Conservation (phyloP, 2,797 vertebrate species). For the Acanthornis magna region DNA sequence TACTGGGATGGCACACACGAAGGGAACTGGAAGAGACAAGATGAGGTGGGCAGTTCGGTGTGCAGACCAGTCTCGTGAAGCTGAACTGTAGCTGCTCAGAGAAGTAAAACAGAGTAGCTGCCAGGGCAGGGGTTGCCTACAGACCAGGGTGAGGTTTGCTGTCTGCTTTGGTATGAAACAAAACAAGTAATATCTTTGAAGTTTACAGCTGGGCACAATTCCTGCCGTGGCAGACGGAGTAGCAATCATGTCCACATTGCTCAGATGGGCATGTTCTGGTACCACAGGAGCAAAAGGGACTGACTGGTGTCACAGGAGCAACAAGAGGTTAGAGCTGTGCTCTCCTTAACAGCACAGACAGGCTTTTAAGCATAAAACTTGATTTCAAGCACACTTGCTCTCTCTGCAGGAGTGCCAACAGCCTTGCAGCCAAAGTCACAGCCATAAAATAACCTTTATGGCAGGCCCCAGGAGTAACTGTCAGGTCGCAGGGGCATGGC, state of each 20-base stretch:
- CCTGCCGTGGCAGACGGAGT: neutral
- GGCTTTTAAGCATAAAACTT: neutral
- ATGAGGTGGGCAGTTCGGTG: neutral
- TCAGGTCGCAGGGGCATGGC: neutral
- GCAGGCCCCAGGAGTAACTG: neutral
- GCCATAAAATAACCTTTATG: neutral
- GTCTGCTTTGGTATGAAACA: neutral
- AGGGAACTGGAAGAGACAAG: neutral
- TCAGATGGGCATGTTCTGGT: neutral
- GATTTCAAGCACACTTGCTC: neutral
- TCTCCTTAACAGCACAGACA: neutral
- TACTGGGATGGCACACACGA: neutral
- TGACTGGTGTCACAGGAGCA: neutral
- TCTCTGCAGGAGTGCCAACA: neutral
- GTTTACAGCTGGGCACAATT: neutral
- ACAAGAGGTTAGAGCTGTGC: neutral
- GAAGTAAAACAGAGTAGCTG: neutral
- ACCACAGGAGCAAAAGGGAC: neutral
- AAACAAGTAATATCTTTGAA: neutral
- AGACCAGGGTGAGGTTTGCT: neutral
- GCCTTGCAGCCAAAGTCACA: neutral
- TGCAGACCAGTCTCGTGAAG: neutral
- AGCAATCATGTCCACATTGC: neutral
- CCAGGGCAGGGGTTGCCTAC: accelerated
- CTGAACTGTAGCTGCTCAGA: neutral